Base-by-base conservation (phyloP, 2,888 invertebrate species). In the Perizoma affinitatum region DNA sequence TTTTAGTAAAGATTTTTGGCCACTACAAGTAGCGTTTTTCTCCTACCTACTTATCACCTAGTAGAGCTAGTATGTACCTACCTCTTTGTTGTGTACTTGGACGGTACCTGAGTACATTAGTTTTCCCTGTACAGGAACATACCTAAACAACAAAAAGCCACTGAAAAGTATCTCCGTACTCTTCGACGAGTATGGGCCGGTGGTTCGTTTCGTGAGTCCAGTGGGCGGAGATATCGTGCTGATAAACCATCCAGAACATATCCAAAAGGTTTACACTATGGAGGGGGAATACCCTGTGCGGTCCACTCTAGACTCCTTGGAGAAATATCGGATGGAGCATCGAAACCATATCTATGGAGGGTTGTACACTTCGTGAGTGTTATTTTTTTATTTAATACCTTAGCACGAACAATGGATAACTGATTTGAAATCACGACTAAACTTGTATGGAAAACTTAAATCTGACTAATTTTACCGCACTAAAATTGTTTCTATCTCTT, bases 181-280 rank as follows among this genome's bases (percentile, higher is more conserved):
- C 1, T 92, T 92, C 64, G 89, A 92, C 53, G 85, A 90, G 65
- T 95, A 95, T 66, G 95, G 95, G 0, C 95, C 95, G 0, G 93
- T 95, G 3, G 95, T 95, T 6, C 92, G 95, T 53, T 90, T 95
- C 52, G 93, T 94, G 33, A 95, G 95, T 35, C 95, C 95, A 0
- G 87, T 95, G 46, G 94, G 94, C 0, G 92, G 93, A 1, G 94
- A 95, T 67, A 93, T 95, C 22, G 94, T 95, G 4, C 86, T 95
- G 63, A 83, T 95, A 49, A 94, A 92, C 74, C 93, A 94, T 54
- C 95, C 95, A 0, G 95, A 95, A 59, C 94, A 95, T 70, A 94
- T 94, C 45, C 92, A 93, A 62, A 92, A 94, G 66, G 93, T 95
- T 2, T 94, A 94, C 66, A 83, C 91, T 2, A 93, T 93, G 79